Evolutionary conservation across 2,888 invertebrate genomes (phyloP), one percentile per base, ranked within the genome.

Genomic region (Ptychoptera contaminata): DNA sequence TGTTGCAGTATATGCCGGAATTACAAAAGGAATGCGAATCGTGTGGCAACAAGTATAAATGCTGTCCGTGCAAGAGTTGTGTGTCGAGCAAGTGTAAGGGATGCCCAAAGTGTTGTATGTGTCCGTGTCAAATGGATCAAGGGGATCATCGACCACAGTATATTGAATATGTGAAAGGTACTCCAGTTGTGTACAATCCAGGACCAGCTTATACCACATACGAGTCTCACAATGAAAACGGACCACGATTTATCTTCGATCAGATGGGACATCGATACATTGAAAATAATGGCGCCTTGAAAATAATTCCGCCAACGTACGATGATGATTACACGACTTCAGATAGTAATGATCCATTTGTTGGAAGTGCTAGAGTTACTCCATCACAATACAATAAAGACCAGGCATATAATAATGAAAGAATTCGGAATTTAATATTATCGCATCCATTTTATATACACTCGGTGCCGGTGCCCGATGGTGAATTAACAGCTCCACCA

Each of bases 1-100:
- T 63, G 15, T 57, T 61, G 50, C 63, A 63, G 46, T 63, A 53
- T 35, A 59, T 62, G 61, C 63, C 63, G 2, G 63, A 63, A 49
- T 57, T 63, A 3, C 32, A 32, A 9, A 32, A 32, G 8, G 11
- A 9, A 32, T 11, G n/a, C 9, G 6, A 4, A 32, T 3, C 9
- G 2, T 32, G 9, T 11, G n/a, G n/a, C n/a, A 9, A 32, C 9
- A 32, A 32, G 9, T 32, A n/a, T 32, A 9, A 32, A 7, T 11
- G n/a, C n/a, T 32, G 32, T 9, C 11, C 11, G 4, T 11, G n/a
- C n/a, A 9, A n/a, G 4, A 9, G 6, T 32, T 32, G 32, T 7
- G 7, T 23, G 23, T 23, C 23, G 23, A 23, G 7, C 7, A 23
- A 23, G 9, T 11, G n/a, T 9, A 9, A n/a, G 9, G 11, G 11